Conservation (phyloP, 2,888 invertebrate species). For the Spilarctia lutea region DNA sequence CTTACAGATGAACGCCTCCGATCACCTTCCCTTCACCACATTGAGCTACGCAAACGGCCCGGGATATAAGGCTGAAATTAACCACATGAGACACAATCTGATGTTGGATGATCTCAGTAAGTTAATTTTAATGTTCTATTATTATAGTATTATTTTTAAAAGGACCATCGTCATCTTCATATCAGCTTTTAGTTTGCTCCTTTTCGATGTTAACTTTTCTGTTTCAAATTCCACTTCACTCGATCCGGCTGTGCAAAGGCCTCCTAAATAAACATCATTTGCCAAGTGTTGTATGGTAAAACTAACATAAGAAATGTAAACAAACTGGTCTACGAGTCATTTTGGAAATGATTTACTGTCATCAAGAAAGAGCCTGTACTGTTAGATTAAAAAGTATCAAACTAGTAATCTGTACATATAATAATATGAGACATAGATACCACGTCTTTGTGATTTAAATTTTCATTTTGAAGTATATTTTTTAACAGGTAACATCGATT, state of each 20-base stretch:
- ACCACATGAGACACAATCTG: constrained; percentile 63
- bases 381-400: too few species aligned
- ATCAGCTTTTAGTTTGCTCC: not conserved
- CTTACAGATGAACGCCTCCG: constrained; percentile 77
- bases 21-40: constrained; percentile 88
- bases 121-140: constrained; percentile 27
- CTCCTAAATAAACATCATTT: too few species aligned
- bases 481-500: constrained; percentile 77
- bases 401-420: too few species aligned
- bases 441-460: too few species aligned
- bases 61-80: constrained; percentile 76
- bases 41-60: constrained; percentile 92
- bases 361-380: too few species aligned
- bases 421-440: not conserved
- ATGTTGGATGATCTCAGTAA: constrained; percentile 72
- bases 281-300: too few species aligned
- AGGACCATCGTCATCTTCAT: not conserved
- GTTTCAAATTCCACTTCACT: too few species aligned
- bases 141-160: not conserved
- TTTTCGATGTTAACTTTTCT: too few species aligned
- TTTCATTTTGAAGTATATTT: not conserved
- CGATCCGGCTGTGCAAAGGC: too few species aligned
- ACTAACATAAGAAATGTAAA: too few species aligned
- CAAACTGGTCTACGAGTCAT: too few species aligned
- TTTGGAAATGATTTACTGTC: too few species aligned